Conservation (phyloP, 1,140 invertebrate genomes). For the Trissolcus basalis region DNA sequence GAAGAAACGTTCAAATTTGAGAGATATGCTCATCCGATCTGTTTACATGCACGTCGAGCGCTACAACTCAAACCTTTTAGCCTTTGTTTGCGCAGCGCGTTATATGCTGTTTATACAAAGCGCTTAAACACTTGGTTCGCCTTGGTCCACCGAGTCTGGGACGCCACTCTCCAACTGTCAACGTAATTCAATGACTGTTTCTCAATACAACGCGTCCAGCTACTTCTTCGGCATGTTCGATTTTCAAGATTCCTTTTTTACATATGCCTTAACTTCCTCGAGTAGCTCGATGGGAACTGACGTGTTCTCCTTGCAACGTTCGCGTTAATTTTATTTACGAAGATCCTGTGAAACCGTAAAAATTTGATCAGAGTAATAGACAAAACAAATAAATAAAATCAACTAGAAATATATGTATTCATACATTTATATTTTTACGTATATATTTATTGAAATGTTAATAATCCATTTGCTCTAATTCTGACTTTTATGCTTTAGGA, state of each 20-base stretch:
- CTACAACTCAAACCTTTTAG: slow-evolving; percentile 76
- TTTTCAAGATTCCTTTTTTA: slow-evolving; percentile 38
- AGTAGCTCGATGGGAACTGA: slow-evolving; percentile 16
- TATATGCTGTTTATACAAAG: slow-evolving; percentile 74
- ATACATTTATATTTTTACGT: too few species aligned
- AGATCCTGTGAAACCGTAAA: neutral
- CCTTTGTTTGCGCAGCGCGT: slow-evolving; percentile 70
- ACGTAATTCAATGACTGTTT: slow-evolving; percentile 53
- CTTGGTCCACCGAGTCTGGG: slow-evolving; percentile 25
- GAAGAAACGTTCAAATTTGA: slow-evolving; percentile 6
- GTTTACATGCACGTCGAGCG: slow-evolving; percentile 69
- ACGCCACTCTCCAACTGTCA: slow-evolving; percentile 41
- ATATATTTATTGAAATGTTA: too few species aligned
- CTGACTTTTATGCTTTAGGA: too few species aligned
- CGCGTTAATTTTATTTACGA: slow-evolving; percentile 7
- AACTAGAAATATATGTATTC: too few species aligned
- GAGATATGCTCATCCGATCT: slow-evolving; percentile 52
- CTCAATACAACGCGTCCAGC: slow-evolving; percentile 37
- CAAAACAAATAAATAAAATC: too few species aligned
- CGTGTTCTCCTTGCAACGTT: slow-evolving; percentile 18
- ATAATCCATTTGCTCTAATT: too few species aligned
- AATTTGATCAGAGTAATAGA: too few species aligned
- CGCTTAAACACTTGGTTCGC: slow-evolving; percentile 69
- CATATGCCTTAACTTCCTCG: slow-evolving; percentile 14
- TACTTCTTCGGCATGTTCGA: slow-evolving; percentile 34